Evolutionary conservation across 2,113 vertebrate genomes (phyloP), one percentile per base, ranked within the genome.

Genomic region (Psittacula cyanocephala): DNA sequence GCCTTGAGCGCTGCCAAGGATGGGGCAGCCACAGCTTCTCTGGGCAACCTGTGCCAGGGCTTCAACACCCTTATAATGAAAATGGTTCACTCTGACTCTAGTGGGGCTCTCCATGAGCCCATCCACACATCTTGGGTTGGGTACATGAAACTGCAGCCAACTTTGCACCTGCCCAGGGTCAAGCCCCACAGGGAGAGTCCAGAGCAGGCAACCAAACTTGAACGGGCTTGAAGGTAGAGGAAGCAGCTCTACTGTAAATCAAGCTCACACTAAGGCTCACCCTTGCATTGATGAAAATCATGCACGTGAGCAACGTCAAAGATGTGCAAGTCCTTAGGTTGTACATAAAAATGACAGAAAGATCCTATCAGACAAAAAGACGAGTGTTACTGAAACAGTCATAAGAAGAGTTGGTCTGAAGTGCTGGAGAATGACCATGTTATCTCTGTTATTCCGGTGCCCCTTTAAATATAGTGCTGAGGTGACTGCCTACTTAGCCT

Each of bases 401-500:
- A 0, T 10, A 47, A 47, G 81, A 53, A 27, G 88, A 89, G 72
- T 13, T 82, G 86, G 78, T 69, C 65, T 76, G 91, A 72, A 81
- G 65, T 28, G 7, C 41, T 62, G 70, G 52, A 72, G 83, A 91
- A 91, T 47, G 91, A 63, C 77, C 81, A 79, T 10, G 67, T 86
- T 91, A n/a, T 41, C 80, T 88, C 77, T 89, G 91, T 92, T 96
- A 91, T 93, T 85, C 88, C 88, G 91, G 81, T 31, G 53, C 46
- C 92, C 94, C 93, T 93, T 96, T 95, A 95, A 96, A 96, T 95
- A 96, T 89, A 95, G 93, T 65, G 77, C 88, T 76, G 91, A 95
- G 96, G 95, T 96, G 96, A 97, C 96, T 96, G 88, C 92, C 95
- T 96, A 65, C 91, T 97, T 96, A 96, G 96, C 92, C 96, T 92